Evolutionary conservation across 1,140 invertebrate genomes (phyloP).

Genomic region (Melipona quadrifasciata): DNA sequence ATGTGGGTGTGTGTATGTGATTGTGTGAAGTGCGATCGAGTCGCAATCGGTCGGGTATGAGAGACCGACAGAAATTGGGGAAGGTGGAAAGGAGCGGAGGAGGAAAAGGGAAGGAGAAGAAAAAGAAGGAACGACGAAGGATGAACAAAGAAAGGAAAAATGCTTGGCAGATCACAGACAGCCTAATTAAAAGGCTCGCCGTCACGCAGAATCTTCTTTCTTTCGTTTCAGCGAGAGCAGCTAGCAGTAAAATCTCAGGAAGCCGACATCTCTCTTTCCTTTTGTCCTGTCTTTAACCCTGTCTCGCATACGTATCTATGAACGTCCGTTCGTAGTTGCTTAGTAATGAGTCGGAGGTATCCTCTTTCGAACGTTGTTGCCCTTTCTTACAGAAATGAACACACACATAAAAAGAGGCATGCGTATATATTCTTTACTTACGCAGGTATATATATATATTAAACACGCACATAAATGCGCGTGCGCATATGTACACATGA

Average conservation of each 20-base stretch:
- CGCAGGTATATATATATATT: neutral
- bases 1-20: neutral
- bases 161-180: conserved; percentile 61
- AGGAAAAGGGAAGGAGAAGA: neutral
- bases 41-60: neutral
- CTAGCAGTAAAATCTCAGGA: conserved; percentile 52
- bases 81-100: neutral
- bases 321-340: conserved; percentile 31
- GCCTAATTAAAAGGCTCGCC: conserved; percentile 61
- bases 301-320: conserved; percentile 24
- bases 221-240: conserved; percentile 17
- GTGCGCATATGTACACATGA: neutral
- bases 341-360: conserved; percentile 42
- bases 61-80: neutral
- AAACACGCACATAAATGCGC: neutral
- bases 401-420: neutral
- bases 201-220: conserved; percentile 44
- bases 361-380: conserved; percentile 25
- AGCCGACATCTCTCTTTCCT: conserved; percentile 44
- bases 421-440: neutral
- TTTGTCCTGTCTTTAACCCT: conserved; percentile 46
- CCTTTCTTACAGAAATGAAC: neutral
- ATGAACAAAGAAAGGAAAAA: conserved; percentile 35
- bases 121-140: neutral
- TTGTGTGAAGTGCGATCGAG: conserved; percentile 7